phyloP scores from a whole-genome alignment of 2,888 invertebrate species.

The Aelia acuminata region DNA sequence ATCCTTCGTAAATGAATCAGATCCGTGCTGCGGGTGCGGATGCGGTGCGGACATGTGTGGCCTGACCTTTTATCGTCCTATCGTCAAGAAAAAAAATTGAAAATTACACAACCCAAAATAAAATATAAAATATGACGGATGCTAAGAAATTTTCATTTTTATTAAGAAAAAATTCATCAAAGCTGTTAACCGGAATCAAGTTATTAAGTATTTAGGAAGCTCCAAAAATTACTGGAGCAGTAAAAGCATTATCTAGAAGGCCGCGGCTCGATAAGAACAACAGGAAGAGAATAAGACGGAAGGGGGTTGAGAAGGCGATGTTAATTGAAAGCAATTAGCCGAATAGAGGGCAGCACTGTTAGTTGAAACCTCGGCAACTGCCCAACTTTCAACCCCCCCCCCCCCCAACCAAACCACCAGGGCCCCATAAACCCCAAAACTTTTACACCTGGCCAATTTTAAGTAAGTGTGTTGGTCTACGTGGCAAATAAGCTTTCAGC shows the following conservation, averaged over 20 bases:
- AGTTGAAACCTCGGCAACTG: not conserved
- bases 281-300: not conserved
- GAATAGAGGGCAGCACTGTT: slow-evolving; percentile 13
- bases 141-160: no score
- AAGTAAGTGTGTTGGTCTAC: not conserved
- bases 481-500: no score
- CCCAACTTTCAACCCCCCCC: not conserved
- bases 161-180: no score
- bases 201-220: no score
- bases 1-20: no score
- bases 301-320: not conserved
- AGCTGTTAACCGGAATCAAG: not conserved
- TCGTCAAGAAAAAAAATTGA: no score
- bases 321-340: slow-evolving; percentile 35
- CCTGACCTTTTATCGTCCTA: no score
- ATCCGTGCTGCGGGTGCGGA: no score
- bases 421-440: not conserved
- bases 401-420: not conserved
- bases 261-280: not conserved
- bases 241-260: not conserved
- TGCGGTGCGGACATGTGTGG: no score
- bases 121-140: no score
- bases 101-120: no score
- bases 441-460: not conserved
- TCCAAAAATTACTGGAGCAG: not conserved